A percentile compares a stretch with the other conserved stretches of the same genome.
Evolutionary conservation across 2,888 invertebrate genomes (phyloP).

Genomic region (Sinelater perroti): DNA sequence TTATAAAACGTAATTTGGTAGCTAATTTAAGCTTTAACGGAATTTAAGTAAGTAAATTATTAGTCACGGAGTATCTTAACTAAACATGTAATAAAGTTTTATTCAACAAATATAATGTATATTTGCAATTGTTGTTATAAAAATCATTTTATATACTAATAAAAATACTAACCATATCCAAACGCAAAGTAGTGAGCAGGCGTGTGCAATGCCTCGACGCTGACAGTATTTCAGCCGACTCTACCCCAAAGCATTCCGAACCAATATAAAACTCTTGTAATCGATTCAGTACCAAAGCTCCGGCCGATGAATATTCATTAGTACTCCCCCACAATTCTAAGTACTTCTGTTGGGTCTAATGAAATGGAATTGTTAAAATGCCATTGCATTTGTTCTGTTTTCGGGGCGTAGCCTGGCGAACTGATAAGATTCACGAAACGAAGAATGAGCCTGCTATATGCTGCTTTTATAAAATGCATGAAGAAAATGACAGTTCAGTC

Average conservation of each 20-base stretch:
- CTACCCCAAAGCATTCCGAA: too few species aligned
- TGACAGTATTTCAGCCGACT: too few species aligned
- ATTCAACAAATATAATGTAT: neutral
- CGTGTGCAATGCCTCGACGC: too few species aligned
- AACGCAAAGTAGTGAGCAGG: too few species aligned
- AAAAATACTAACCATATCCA: too few species aligned
- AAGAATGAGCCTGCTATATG: too few species aligned
- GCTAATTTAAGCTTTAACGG: too few species aligned
- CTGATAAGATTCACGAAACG: neutral
- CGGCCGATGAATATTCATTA: slow-evolving; percentile 14
- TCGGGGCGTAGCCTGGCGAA: neutral
- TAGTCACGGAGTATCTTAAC: too few species aligned
- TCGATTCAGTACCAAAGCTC: slow-evolving; percentile 5
- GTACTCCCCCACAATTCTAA: slow-evolving; percentile 13
- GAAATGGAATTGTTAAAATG: slow-evolving; percentile 11
- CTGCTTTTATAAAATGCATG: too few species aligned
- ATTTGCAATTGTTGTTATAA: neutral
- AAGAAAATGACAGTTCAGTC: too few species aligned
- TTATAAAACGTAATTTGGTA: too few species aligned
- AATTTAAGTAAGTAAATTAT: too few species aligned
- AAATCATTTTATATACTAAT: neutral
- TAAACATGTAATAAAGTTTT: neutral
- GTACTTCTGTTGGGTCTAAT: slow-evolving; percentile 9
- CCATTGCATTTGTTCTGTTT: slow-evolving; percentile 5
- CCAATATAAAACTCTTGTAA: neutral